Evolutionary conservation across 2,797 vertebrate species (phyloP), one percentile per base, ranked within the genome.

Genomic region (Brachyalestes nurse): DNA sequence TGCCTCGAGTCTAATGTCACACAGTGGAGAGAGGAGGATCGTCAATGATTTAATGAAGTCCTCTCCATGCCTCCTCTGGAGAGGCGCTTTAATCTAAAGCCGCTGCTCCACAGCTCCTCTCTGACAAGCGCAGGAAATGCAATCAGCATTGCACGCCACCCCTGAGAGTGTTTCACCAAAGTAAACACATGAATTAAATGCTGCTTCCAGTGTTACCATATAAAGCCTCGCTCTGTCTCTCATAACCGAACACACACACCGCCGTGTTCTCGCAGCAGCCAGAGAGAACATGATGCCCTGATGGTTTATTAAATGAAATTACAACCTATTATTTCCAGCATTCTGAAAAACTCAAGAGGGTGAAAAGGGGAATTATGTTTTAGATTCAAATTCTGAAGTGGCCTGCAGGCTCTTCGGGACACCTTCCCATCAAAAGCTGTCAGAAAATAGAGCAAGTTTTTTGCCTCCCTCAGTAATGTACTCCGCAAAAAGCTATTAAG

Each of bases 31-130:
- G 66, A 84, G 79, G 53, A 75, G 74, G 75, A 45, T 21, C 75
- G 72, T 82, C 82, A 80, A 78, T 82, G 84, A 87, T 87, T 85
- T 87, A 87, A 87, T 84, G 82, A 81, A 85, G 86, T 85, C 82
- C 72, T 87, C 81, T 77, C 61, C 80, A 80, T 57, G 40, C 65
- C 74, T 82, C 71, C 80, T 85, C 82, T 72, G 74, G 60, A 85
- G 82, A 82, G 82, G 14, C 7, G 77, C 80, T 85, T 83, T 87
- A 87, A 87, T 85, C 86, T 85, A 65, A 72, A 83, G 82, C 72
- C 78, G 75, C 84, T 58, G 61, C 80, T 75, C 25, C 77, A 72
- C 74, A 13, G 49, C 82, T 80, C 65, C 67, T 82, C 77, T 60
- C 80, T 85, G 84, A 85, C 82, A 84, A 62, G 65, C 69, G 65